These are phyloP conservation scores for Drosophila putrida DNA, from an alignment of 2,888 invertebrate species.

Conservation along the genomic window DNA sequence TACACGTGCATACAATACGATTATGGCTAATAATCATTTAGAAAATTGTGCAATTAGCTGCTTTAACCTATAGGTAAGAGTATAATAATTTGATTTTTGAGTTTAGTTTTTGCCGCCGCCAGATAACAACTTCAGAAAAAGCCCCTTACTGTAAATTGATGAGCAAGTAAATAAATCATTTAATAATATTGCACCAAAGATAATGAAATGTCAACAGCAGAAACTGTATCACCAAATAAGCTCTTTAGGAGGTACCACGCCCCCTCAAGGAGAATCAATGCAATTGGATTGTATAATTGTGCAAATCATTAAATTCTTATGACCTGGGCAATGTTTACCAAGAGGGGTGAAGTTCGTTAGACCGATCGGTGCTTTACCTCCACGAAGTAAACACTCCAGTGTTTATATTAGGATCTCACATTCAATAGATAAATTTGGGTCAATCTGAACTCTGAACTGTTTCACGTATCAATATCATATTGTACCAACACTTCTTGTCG, in stretches of 20 bases:
- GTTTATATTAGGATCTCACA: conserved; percentile 8
- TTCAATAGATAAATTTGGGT: neutral
- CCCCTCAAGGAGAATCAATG: neutral
- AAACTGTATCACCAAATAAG: conserved; percentile 12
- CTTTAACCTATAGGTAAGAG: conserved; percentile 18
- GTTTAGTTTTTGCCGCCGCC: conserved; percentile 24
- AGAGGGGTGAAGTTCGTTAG: neutral
- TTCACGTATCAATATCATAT: neutral
- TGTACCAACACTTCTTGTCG: neutral
- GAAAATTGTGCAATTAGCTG: conserved; percentile 44
- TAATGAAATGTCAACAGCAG: conserved; percentile 56
- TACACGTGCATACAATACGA: conserved; percentile 29
- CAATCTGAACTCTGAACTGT: neutral
- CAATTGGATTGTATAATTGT: conserved; percentile 4
- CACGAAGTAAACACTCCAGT: conserved; percentile 22
- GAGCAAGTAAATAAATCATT: conserved; percentile 61
- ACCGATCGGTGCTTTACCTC: conserved; percentile 45
- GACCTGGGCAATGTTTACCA: conserved; percentile 25
- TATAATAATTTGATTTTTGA: conserved; percentile 43
- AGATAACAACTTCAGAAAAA: conserved; percentile 42
- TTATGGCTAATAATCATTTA: conserved; percentile 27
- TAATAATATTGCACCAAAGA: conserved; percentile 41
- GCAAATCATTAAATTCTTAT: conserved; percentile 12
- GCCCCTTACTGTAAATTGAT: conserved; percentile 43
- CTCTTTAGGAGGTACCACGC: neutral